Percentiles rank a stretch among this genome's conserved stretches.
These are phyloP conservation scores for Gymnopithys bicolor DNA, from an alignment of 2,797 vertebrate species.

Conservation along the genomic window DNA sequence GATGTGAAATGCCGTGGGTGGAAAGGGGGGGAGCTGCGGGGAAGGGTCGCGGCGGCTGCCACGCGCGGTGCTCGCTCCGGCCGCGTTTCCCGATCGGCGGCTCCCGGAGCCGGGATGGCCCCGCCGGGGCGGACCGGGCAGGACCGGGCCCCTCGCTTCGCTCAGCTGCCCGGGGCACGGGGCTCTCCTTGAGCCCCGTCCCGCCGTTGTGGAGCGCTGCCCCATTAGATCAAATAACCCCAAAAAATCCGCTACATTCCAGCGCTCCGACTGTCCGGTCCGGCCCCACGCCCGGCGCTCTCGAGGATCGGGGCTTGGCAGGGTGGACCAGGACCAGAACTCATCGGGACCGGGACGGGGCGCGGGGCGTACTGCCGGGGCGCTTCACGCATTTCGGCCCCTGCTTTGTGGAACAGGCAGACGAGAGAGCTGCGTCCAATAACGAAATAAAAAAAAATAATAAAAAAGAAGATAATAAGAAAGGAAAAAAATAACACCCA, in stretches of 20 bases:
- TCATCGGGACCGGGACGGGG: neutral
- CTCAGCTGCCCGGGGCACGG: neutral
- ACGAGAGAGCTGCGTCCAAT: conserved; percentile 34
- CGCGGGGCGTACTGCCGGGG: conserved; percentile 68
- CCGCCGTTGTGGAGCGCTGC: neutral
- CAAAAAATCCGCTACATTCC: too few relatives aligned
- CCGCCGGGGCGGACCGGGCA: neutral
- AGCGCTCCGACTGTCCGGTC: neutral
- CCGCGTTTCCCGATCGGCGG: neutral
- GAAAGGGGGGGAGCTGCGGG: neutral
- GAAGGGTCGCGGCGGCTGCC: neutral
- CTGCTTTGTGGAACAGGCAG: conserved; percentile 86
- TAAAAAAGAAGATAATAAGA: too few relatives aligned
- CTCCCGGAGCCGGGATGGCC: neutral
- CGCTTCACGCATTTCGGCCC: conserved; percentile 84
- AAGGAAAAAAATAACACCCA: neutral
- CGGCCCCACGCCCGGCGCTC: neutral
- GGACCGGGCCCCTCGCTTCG: neutral
- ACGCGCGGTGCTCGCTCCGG: neutral
- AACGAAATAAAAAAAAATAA: too few relatives aligned
- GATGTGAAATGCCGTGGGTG: neutral
- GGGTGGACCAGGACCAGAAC: neutral
- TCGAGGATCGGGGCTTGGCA: neutral
- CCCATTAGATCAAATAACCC: too few relatives aligned
- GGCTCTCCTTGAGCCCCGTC: neutral